Conservation (phyloP, 2,797 vertebrate genomes). For the Galagoides demidoff region DNA sequence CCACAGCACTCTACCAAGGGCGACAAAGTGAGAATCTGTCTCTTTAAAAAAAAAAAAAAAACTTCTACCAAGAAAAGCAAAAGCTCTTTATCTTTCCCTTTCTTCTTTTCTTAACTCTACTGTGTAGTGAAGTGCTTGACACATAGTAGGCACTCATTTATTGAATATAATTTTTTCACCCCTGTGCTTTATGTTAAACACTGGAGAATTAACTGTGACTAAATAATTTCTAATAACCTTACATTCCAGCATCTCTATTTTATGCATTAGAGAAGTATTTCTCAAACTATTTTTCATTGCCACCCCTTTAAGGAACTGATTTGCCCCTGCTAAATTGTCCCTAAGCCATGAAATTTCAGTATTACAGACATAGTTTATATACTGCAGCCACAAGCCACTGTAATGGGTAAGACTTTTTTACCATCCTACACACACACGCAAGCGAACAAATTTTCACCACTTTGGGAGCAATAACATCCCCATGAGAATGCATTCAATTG, state of each 20-base stretch:
- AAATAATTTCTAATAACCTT: neutral
- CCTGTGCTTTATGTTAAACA: neutral
- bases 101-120: neutral
- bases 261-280: neutral
- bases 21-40: too few relatives aligned
- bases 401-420: neutral
- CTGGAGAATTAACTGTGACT: neutral
- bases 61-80: neutral
- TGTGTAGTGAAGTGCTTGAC: neutral
- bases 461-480: neutral
- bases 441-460: neutral
- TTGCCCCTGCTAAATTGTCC: neutral
- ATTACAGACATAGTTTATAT: neutral
- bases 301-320: neutral
- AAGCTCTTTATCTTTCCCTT: neutral
- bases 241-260: neutral
- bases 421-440: neutral
- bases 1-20: too few relatives aligned
- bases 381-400: neutral
- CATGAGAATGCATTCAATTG: neutral
- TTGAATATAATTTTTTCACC: neutral
- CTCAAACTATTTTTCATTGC: slow-evolving; percentile 6
- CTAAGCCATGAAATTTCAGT: neutral
- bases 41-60: too few relatives aligned
- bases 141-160: neutral